Evolutionary conservation across 2,113 vertebrate genomes (phyloP), one percentile per base, ranked within the genome.

Genomic region (Megaleporinus macrocephalus): DNA sequence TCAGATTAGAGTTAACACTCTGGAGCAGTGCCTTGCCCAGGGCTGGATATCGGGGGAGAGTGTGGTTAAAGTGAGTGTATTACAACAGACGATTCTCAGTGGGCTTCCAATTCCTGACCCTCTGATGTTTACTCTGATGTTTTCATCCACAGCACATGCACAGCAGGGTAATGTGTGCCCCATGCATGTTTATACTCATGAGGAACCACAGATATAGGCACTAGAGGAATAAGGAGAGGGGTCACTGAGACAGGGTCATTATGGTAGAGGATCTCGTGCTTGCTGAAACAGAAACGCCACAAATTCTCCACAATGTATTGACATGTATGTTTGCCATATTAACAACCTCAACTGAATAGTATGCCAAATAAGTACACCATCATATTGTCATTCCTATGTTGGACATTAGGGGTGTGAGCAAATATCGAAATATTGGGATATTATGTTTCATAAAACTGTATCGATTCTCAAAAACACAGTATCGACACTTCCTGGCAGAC

Each of bases 1-100:
- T n/a, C 55, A 47, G 75, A 82, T 82, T 79, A 82, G 27, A 30
- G 29, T 5, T 75, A 70, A 82, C 73, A 81, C 75, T 61, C 49
- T 51, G 51, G 14, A 29, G 69, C 18, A 81, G 62, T 13, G 26
- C 51, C 79, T 61, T 30, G 6, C 36, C 36, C 36, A 11, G 26
- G 47, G 30, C 61, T 29, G 62, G 57, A 57, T 75, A 75, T 41
- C 20, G 18, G 72, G 22, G 61, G 16, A 12, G 63, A 61, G 41
- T 18, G 53, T n/a, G n/a, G 41, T 72, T 33, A 63, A 80, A 84
- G 73, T 76, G 7, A 44, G 69, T n/a, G 30, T 26, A 24, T 9
- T 77, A 73, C 30, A 59, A 26, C 68, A 16, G 18, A 51, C 16
- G 22, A 69, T 76, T 36, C 33, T 57, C 33, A 13, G 49, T 5